Percentiles rank a stretch among this genome's conserved stretches.
phyloP scores from a whole-genome alignment of 2,888 invertebrate species.

The Nomada ferruginata region DNA sequence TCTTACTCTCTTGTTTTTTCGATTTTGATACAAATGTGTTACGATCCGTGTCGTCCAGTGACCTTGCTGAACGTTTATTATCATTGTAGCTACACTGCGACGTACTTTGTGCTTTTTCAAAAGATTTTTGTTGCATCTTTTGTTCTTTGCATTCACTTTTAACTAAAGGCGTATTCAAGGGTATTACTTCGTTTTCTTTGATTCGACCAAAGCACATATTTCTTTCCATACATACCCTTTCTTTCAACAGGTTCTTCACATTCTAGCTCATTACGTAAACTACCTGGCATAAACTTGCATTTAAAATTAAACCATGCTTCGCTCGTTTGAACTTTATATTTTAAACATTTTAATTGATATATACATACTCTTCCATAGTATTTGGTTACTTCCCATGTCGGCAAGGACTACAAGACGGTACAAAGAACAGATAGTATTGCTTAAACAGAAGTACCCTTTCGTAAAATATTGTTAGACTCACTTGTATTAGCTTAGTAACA shows the following conservation, averaged over 20 bases:
- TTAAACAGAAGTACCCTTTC: background rate
- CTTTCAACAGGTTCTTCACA: slow-evolving; percentile 55
- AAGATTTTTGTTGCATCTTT: background rate
- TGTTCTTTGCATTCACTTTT: slow-evolving; percentile 17
- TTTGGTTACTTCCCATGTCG: slow-evolving; percentile 76
- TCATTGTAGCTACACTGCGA: background rate
- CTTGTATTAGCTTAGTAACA: slow-evolving; percentile 72
- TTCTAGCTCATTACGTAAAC: slow-evolving; percentile 64
- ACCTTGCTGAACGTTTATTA: background rate
- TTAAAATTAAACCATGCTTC: slow-evolving; percentile 75
- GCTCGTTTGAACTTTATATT: slow-evolving; percentile 74
- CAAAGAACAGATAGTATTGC: background rate
- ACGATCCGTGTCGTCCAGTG: background rate
- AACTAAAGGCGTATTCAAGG: background rate
- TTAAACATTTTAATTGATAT: slow-evolving; percentile 73
- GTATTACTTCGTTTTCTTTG: background rate
- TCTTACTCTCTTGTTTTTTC: slow-evolving; percentile 5
- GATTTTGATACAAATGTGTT: background rate
- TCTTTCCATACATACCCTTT: slow-evolving; percentile 7
- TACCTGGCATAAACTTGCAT: slow-evolving; percentile 72
- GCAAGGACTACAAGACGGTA: slow-evolving; percentile 65
- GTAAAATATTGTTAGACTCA: slow-evolving; percentile 42
- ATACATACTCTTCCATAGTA: slow-evolving; percentile 74
- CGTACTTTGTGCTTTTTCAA: slow-evolving; percentile 14
- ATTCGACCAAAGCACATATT: background rate